A percentile compares a stretch with the other conserved stretches of the same genome.
Evolutionary conservation across 2,888 invertebrate species (phyloP).

Genomic region (Macrosiphum euphorbiae): DNA sequence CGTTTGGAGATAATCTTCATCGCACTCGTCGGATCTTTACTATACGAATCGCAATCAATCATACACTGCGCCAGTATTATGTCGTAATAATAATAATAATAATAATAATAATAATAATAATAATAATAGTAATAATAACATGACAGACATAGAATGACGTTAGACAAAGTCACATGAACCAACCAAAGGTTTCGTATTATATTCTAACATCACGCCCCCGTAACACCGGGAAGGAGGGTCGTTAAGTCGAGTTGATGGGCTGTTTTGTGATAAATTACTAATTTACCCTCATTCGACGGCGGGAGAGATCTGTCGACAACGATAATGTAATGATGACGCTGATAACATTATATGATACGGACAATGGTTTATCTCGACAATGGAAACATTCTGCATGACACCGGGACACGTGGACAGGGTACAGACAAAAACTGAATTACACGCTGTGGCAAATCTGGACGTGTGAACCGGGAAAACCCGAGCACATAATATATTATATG

Average conservation of each 20-base stretch:
- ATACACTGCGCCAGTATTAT: background rate
- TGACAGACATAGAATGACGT: background rate
- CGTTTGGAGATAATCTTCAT: background rate
- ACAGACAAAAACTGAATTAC: conserved; percentile 2
- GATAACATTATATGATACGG: background rate
- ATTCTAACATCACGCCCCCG: background rate
- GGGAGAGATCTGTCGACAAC: background rate
- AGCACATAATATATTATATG: background rate
- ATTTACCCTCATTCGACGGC: background rate
- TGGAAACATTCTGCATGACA: background rate
- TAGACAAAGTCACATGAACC: conserved; percentile 1
- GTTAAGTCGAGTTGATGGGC: background rate
- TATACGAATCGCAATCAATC: background rate
- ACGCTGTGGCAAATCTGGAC: background rate
- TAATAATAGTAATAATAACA: background rate
- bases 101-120: background rate
- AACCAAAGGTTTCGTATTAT: conserved; percentile 10
- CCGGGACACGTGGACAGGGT: background rate
- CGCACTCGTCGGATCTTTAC: background rate
- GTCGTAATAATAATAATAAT: background rate
- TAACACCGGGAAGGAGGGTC: background rate
- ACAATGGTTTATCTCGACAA: conserved; percentile 9
- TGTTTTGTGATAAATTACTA: conserved; percentile 33
- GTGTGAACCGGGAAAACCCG: background rate
- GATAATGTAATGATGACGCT: conserved; percentile 19